phyloP scores from a whole-genome alignment of 2,888 invertebrate genomes.

The Aspidiotus destructor region DNA sequence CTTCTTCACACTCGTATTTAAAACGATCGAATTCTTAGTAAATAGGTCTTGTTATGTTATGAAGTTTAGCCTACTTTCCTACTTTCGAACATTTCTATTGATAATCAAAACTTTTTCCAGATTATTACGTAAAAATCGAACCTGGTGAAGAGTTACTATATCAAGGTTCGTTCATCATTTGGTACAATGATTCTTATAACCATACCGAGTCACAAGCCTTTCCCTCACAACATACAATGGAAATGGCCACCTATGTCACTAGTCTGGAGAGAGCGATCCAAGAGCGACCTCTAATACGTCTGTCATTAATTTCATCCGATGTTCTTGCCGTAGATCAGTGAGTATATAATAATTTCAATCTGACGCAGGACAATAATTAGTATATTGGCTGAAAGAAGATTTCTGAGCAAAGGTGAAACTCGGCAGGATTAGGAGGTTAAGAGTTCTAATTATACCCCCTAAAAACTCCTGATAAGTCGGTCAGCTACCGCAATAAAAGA shows the following conservation, averaged over 20 bases:
- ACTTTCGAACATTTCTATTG: no score
- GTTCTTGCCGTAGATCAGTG: slow-evolving; percentile 34
- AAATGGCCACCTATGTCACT: slow-evolving; percentile 7
- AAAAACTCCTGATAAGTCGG: no score
- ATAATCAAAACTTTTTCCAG: neutral
- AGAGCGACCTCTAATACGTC: slow-evolving; percentile 19
- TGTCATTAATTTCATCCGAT: slow-evolving; percentile 32
- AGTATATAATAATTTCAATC: slow-evolving; percentile 7
- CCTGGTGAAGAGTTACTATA: slow-evolving; percentile 31
- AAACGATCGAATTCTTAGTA: no score
- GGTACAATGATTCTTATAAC: slow-evolving; percentile 26
- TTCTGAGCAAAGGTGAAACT: neutral
- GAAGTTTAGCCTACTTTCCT: no score
- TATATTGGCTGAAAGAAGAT: neutral
- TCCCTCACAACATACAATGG: neutral
- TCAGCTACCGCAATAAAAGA: no score
- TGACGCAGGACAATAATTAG: neutral
- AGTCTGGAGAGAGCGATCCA: slow-evolving; percentile 17
- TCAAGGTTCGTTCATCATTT: slow-evolving; percentile 25
- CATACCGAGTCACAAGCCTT: slow-evolving; percentile 20
- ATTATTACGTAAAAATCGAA: slow-evolving; percentile 31
- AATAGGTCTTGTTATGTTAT: no score
- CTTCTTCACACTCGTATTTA: no score
- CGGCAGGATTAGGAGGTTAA: neutral
- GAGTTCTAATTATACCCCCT: no score